phyloP scores from a whole-genome alignment of 2,113 vertebrate species.

The Odocoileus virginianus region DNA sequence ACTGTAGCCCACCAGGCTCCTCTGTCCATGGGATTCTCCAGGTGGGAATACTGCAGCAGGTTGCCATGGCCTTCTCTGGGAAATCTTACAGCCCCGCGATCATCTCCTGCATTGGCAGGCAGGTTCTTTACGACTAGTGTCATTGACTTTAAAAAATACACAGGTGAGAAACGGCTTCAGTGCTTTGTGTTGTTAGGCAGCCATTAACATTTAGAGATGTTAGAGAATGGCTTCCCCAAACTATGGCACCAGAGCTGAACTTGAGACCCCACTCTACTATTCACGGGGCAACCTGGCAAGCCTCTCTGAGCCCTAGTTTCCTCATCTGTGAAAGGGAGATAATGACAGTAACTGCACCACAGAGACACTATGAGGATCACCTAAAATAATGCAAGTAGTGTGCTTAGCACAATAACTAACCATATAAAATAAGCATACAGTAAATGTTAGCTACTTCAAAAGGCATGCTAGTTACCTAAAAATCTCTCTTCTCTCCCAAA shows the following conservation, averaged over 20 bases:
- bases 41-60: fast-evolving
- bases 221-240: background rate
- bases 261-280: background rate
- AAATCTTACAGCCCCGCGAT: background rate
- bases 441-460: background rate
- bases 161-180: background rate
- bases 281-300: background rate
- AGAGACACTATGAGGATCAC: background rate
- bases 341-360: background rate
- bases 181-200: background rate
- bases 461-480: background rate
- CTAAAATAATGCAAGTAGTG: background rate
- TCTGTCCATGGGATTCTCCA: background rate
- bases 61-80: background rate
- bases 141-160: background rate
- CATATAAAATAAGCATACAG: background rate
- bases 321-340: background rate
- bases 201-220: background rate
- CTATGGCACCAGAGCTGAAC: background rate
- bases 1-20: background rate
- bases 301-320: background rate
- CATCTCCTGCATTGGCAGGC: background rate
- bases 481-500: background rate
- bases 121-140: background rate
- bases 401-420: background rate